Evolutionary conservation across 2,113 vertebrate species (phyloP).

Genomic region (Calonectris borealis): DNA sequence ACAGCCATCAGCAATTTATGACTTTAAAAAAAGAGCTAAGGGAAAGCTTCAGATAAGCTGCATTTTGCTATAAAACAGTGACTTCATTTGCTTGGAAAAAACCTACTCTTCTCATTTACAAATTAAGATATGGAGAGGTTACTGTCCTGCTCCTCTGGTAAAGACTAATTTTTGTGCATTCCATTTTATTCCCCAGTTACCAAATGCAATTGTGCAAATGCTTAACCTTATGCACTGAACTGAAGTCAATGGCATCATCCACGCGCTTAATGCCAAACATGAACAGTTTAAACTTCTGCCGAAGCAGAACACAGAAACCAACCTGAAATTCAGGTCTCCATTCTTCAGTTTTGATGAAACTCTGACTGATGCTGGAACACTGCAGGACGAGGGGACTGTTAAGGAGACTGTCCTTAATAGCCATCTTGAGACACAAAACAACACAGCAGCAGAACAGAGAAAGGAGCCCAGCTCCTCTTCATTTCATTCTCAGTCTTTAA

Average conservation of each 20-base stretch:
- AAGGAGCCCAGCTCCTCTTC: not conserved
- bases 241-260: not conserved
- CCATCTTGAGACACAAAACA: not conserved
- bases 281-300: not conserved
- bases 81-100: not conserved
- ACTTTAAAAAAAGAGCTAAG: not conserved
- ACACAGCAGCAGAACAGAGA: not conserved
- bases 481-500: not conserved
- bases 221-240: conserved; percentile 15
- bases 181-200: not conserved
- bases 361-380: not conserved
- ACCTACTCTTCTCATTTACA: not conserved
- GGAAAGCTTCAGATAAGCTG: not conserved
- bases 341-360: not conserved
- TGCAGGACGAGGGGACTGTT: accelerated
- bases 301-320: not conserved
- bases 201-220: not conserved
- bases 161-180: not conserved
- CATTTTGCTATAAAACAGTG: not conserved
- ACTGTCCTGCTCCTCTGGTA: not conserved
- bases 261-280: not conserved
- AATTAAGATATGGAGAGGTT: not conserved
- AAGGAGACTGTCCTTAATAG: not conserved
- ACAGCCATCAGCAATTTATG: not conserved
- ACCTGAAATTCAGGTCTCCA: not conserved